Base-by-base conservation (phyloP, 2,113 vertebrate genomes). In the Serinus canaria region DNA sequence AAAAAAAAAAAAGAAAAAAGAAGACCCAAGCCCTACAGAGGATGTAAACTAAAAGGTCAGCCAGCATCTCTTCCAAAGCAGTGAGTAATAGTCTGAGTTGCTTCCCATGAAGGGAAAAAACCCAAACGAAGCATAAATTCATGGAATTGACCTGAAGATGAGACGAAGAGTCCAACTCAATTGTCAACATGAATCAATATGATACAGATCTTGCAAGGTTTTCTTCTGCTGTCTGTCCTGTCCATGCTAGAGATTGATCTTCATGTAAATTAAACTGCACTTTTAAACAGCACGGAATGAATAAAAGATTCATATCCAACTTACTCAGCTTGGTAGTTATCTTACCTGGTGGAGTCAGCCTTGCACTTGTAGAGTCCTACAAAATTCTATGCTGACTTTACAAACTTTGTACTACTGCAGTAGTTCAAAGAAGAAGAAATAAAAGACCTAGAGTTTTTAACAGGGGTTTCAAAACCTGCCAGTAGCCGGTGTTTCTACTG, bases 101-200 rank as follows among this genome's bases (percentile, higher is more conserved):
- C 17, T 83, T 88, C 27, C 21, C 35, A 70, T 41, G 44, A 69
- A 37, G 5, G 35, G 6, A 4, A 86, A 72, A 82, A 52, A 4
- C 0, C 8, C 8, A 39, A 70, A 56, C 16, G 5, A 50, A 67
- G 5, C 20, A 56, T 28, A 37, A 2, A 5, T 62, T 37, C 15
- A 24, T 63, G 5, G 30, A 52, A 56, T 31, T 39, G 30, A 55
- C 23, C 60, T 43, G n/a, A 60, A 88, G 28, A 49, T 37, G 5
- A 74, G 83, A 89, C 1, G 0, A 35, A 47, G 9, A 13, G 3
- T 70, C 47, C 35, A 58, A 28, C 52, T 81, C 52, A 83, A 55
- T 66, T 69, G 33, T 37, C 55, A 80, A 0, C 31, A 69, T 3
- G 35, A 49, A 66, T 56, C 31, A 43, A 9, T 44, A 41, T 3